A percentile compares a stretch with the other conserved stretches of the same genome.
Evolutionary conservation across 2,797 vertebrate species (phyloP).

Genomic region (Gila robusta): DNA sequence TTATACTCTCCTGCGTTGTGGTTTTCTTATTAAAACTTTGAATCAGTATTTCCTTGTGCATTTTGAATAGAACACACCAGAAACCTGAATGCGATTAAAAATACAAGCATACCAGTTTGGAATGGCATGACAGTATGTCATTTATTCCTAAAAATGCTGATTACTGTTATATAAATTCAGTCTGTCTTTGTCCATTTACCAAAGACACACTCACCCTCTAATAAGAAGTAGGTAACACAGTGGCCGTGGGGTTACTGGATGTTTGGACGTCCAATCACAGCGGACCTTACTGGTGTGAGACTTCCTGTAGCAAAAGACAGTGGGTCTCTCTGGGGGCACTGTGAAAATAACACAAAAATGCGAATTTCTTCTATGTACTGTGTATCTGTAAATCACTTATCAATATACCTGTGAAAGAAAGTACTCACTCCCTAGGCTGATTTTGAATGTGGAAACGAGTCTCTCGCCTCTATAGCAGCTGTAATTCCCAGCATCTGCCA

Average conservation of each 20-base stretch:
- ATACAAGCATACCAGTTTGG: background rate
- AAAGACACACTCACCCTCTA: slow-evolving; percentile 71
- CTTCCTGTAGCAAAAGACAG: slow-evolving; percentile 80
- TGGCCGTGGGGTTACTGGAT: slow-evolving; percentile 53
- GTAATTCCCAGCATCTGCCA: slow-evolving; percentile 80
- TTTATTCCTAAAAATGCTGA: background rate
- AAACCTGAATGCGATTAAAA: background rate
- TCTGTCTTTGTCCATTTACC: background rate
- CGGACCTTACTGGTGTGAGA: slow-evolving; percentile 79
- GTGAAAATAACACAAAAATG: slow-evolving; percentile 19
- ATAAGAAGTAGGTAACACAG: slow-evolving; percentile 77
- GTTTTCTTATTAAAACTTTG: background rate
- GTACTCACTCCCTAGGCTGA: slow-evolving; percentile 69
- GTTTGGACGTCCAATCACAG: slow-evolving; percentile 81
- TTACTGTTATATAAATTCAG: background rate
- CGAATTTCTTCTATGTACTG: background rate
- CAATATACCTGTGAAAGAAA: background rate
- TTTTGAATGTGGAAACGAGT: slow-evolving; percentile 67
- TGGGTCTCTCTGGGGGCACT: slow-evolving; percentile 82
- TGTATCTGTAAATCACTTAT: background rate
- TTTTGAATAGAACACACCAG: background rate
- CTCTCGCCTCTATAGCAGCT: slow-evolving; percentile 72
- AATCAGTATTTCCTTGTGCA: background rate
- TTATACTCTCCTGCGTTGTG: no score
- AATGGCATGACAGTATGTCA: background rate